These are phyloP conservation scores for Sarotherodon lohbergeri DNA, from an alignment of 2,113 vertebrate genomes.

Conservation along the genomic window DNA sequence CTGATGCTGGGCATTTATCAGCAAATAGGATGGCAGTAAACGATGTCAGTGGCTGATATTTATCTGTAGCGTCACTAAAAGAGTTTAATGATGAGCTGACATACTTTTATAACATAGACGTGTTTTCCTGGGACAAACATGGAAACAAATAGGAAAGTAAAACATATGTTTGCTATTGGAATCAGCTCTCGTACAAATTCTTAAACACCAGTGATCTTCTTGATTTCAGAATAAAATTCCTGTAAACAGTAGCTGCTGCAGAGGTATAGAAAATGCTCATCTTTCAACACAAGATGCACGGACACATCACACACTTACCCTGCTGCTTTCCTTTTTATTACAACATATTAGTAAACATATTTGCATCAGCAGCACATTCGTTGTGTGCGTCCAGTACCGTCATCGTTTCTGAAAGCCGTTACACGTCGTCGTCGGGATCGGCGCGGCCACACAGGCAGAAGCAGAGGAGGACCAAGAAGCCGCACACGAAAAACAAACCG, in stretches of 20 bases:
- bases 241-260: background rate
- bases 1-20: too few relatives aligned
- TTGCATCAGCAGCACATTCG: background rate
- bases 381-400: background rate
- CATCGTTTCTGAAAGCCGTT: background rate
- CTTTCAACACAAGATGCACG: background rate
- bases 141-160: background rate
- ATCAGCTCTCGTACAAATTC: fast-evolving
- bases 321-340: background rate
- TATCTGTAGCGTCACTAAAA: background rate
- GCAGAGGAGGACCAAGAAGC: constrained; percentile 17
- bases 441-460: constrained; percentile 17
- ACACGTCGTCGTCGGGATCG: constrained; percentile 8
- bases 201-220: background rate
- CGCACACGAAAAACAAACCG: background rate
- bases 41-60: background rate
- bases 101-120: too few relatives aligned
- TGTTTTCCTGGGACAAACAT: too few relatives aligned
- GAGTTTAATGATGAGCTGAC: background rate
- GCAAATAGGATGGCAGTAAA: background rate
- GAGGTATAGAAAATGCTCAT: background rate
- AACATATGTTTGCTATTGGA: background rate
- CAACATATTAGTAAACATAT: too few relatives aligned
- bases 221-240: background rate
- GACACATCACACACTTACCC: background rate